These are phyloP conservation scores for Castor canadensis DNA, from an alignment of 2,113 vertebrate genomes.

Conservation along the genomic window DNA sequence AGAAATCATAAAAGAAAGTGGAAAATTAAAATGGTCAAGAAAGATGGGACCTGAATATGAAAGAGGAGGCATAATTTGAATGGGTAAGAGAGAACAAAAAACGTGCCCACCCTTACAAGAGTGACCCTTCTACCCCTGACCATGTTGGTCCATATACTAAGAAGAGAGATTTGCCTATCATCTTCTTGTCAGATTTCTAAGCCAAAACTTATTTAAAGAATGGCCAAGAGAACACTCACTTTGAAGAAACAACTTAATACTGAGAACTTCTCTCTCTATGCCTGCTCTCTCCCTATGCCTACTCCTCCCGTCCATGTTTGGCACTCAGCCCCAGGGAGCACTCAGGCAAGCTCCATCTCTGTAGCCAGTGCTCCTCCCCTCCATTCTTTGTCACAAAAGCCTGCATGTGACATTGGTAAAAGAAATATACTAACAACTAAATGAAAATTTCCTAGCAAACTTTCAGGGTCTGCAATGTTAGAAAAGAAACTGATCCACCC, in stretches of 20 bases:
- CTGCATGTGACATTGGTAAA: neutral
- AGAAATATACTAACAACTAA: neutral
- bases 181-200: constrained; percentile 24
- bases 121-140: neutral
- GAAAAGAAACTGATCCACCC: neutral
- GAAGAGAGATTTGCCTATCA: neutral
- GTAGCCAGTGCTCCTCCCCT: neutral
- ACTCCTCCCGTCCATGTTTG: neutral
- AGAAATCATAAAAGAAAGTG: constrained; percentile 57
- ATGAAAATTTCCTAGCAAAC: neutral
- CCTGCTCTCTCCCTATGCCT: neutral
- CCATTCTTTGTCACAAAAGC: neutral
- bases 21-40: constrained; percentile 58
- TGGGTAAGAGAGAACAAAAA: neutral
- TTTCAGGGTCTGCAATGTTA: constrained; percentile 8
- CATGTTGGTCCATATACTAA: neutral
- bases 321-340: neutral
- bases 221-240: neutral
- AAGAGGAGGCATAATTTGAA: constrained; percentile 17
- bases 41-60: constrained; percentile 2
- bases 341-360: neutral
- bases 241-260: neutral
- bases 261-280: neutral
- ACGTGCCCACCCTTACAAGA: neutral
- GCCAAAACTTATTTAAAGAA: neutral